Evolutionary conservation across 2,888 invertebrate genomes (phyloP), one percentile per base, ranked within the genome.

Genomic region (Apotomis betuletana): DNA sequence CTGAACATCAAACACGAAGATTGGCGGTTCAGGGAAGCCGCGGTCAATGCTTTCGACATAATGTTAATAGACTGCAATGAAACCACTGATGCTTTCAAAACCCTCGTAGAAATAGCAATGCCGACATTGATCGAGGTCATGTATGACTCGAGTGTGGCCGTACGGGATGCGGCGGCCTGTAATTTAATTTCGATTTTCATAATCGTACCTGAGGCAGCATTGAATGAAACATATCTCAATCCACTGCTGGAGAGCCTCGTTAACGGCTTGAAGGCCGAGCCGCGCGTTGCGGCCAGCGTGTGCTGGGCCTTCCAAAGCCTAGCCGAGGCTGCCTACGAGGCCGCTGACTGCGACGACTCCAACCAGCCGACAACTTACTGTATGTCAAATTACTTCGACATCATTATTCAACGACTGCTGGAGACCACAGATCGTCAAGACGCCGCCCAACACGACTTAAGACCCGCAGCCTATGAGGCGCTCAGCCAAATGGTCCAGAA

Each of bases 401-500:
- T 96, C 77, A 99, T 99, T 83, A 96, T 99, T 55, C 96, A 97
- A 75, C 96, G 97, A 79, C 94, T 99, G 46, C 92, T 99, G 70
- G 98, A 98, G 87, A 98, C 99, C 0, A 99, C 99, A 0, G 99
- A 99, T 88, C 95, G 99, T 64, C 95, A 96, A 55, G 99, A 99
- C 90, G 98, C 98, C 1, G 96, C 96, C 2, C 97, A 98, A 87
- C 97, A 98, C 64, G 99, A 99, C 88, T 94, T 99, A 70, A 94
- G 99, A 77, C 97, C 98, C 41, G 99, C 99, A 49, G 99, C 99
- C 0, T 99, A 99, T 87, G 99, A 99, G 90, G 99, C 99, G 0
- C 94, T 99, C 0, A 99, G 99, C 99, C 99, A 99, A 93, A 97
- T 99, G 97, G 98, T 99, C 58, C 99, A 99, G 89, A 99, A 99